Evolutionary conservation across 2,797 vertebrate species (phyloP).

Genomic region (Knipowitschia caucasica): DNA sequence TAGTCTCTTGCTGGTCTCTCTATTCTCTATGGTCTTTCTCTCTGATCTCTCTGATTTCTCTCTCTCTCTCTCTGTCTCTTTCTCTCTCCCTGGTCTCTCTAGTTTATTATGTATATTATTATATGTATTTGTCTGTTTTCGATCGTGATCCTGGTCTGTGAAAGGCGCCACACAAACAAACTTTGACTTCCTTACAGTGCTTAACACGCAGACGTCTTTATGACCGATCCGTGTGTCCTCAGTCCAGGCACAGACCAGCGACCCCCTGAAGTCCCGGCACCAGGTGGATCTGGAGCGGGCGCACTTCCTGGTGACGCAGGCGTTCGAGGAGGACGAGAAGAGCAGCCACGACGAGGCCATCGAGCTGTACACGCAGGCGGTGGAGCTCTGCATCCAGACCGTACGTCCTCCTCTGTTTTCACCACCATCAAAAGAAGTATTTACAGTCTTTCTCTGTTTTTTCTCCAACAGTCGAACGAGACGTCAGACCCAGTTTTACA

Average conservation of each 20-base stretch:
- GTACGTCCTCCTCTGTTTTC: constrained; percentile 64
- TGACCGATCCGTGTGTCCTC: constrained; percentile 11
- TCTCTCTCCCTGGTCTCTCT: no score
- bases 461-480: constrained; percentile 82
- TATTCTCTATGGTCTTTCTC: no score
- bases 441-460: constrained; percentile 11
- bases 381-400: constrained; percentile 94
- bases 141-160: no score
- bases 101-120: no score
- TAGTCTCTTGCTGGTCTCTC: no score
- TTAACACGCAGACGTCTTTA: no score
- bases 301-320: constrained; percentile 94
- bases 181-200: no score
- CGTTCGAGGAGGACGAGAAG: constrained; percentile 96
- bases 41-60: no score
- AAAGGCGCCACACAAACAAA: no score
- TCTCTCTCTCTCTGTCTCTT: no score
- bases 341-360: constrained; percentile 89
- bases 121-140: no score
- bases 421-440: neutral
- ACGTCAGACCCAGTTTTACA: constrained; percentile 89
- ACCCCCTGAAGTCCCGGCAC: constrained; percentile 91
- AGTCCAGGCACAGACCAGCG: constrained; percentile 89
- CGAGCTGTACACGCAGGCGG: constrained; percentile 93
- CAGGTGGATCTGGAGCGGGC: constrained; percentile 94